Base-by-base conservation (phyloP, 2,113 vertebrate species). In the Peromyscus californicus region DNA sequence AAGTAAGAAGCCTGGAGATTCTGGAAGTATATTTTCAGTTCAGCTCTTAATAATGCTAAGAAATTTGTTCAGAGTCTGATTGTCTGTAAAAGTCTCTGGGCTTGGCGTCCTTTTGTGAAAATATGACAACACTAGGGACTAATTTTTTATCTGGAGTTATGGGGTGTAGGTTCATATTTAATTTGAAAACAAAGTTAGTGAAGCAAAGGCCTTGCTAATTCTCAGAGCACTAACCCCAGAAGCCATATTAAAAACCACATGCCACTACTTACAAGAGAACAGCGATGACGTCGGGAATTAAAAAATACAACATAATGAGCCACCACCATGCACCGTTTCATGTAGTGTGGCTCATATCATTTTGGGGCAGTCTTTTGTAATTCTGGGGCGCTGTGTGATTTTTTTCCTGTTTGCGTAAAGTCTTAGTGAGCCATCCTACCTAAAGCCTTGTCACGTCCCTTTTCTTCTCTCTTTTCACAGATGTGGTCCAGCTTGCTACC, bases 161-260 rank as follows among this genome's bases (percentile, higher is more conserved):
- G 11, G n/a, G 79, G 36, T 72, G 36, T 10, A 85, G 9, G 17
- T 88, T n/a, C 84, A 13, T 29, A 72, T 92, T 80, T 84, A 92
- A 89, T 89, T 51, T 86, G 72, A 86, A 95, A 96, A 89, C 36
- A 80, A 74, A 86, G 19, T 75, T 54, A 87, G 89, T 51, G 51
- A 93, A 90, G 51, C 39, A 95, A 97, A 75, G 31, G 24, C 36
- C 69, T 93, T 75, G 57, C 45, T 85, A 84, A 80, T 92, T 87
- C 39, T 78, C 67, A 24, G 10, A n/a, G 33, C 36, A 70, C 61
- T 67, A 94, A 74, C 11, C 17, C 63, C n/a, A 91, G 67, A 78
- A 87, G 63, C 19, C 33, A 36, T 13, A 19, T 4, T 83, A 33
- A 69, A 93, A 75, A 83, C 61, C 16, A 82, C 90, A 89, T 72